Evolutionary conservation across 2,888 invertebrate species (phyloP), one percentile per base, ranked within the genome.

Genomic region (Dasypogon diadema): DNA sequence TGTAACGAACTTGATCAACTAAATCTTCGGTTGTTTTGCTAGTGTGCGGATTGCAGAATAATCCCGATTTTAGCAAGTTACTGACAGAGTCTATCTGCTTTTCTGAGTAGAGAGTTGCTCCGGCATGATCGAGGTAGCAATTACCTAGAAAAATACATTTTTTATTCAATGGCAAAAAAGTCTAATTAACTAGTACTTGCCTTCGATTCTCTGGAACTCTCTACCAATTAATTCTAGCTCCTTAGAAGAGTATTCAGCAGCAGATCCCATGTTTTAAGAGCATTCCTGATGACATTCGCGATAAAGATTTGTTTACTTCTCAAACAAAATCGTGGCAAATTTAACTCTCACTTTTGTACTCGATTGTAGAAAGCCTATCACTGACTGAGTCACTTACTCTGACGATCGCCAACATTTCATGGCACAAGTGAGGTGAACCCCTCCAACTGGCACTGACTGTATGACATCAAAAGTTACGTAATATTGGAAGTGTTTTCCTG

Each of bases 1-100:
- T 90, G 83, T 89, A 91, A 86, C 97, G 89, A 72, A 94, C 90
- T 86, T 94, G 92, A 82, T 97, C 97, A 54, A 98, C 89, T 58
- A 92, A 89, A 86, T 97, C 96, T 79, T 90, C 91, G n/a, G 95
- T 93, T 77, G 90, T 87, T 84, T 91, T 92, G 82, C 96, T 94
- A 5, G 92, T 91, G 86, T 99, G 98, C 10, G 98, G 98, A 88
- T 98, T 99, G 81, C 93, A 93, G 82, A 94, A 95, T 2, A 96
- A 84, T 85, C 92, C 92, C n/a, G 85, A 86, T 55, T 89, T 85
- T 26, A 97, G 87, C 82, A 95, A 92, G 63, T 90, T 84, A 75
- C 89, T 87, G 12, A 92, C 87, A 46, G 88, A 86, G 77, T 90
- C 86, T 24, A 97, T 88, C 86, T 96, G 93, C 79, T 88, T 89